Percentiles rank a stretch among this genome's conserved stretches.
Evolutionary conservation across 2,888 invertebrate genomes (phyloP).

Genomic region (Dryococelus australis): DNA sequence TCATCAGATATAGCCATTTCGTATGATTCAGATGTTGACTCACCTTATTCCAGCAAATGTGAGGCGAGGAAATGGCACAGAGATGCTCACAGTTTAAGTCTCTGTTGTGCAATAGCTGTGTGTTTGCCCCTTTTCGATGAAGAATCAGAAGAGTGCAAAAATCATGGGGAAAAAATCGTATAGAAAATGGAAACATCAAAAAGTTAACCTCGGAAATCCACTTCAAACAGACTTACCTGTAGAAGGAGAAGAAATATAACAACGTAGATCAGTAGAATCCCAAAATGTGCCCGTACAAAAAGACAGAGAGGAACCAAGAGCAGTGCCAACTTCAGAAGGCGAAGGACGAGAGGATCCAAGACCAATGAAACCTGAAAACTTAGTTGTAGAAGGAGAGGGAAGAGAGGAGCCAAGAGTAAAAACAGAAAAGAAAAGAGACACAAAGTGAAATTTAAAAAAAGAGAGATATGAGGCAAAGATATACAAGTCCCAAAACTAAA

Average conservation of each 20-base stretch:
- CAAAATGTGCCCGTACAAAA: too few species aligned
- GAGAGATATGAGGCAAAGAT: not conserved
- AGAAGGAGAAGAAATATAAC: not conserved
- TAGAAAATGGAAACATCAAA: not conserved
- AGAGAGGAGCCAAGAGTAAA: too few species aligned
- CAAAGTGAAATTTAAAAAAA: too few species aligned
- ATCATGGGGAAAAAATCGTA: not conserved
- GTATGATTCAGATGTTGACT: constrained; percentile 1
- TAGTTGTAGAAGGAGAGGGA: too few species aligned
- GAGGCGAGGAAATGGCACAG: not conserved
- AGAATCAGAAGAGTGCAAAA: not conserved
- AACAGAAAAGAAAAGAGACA: too few species aligned
- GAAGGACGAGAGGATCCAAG: too few species aligned
- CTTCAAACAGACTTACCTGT: too few species aligned
- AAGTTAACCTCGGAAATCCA: too few species aligned
- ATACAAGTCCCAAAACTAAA: not conserved
- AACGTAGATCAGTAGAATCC: too few species aligned
- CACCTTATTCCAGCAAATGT: not conserved
- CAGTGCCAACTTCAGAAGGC: too few species aligned
- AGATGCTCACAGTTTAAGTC: not conserved
- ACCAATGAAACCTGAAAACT: too few species aligned
- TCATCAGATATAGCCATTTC: not conserved
- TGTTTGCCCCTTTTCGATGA: not conserved
- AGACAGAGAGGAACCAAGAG: too few species aligned
- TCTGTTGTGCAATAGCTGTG: not conserved